A percentile compares a stretch with the other conserved stretches of the same genome.
Evolutionary conservation across 30 jellyfish, hydroid and myxozoan genomes (phyloP).

Genomic region (Aurelia aurita complex sp. Pacific): DNA sequence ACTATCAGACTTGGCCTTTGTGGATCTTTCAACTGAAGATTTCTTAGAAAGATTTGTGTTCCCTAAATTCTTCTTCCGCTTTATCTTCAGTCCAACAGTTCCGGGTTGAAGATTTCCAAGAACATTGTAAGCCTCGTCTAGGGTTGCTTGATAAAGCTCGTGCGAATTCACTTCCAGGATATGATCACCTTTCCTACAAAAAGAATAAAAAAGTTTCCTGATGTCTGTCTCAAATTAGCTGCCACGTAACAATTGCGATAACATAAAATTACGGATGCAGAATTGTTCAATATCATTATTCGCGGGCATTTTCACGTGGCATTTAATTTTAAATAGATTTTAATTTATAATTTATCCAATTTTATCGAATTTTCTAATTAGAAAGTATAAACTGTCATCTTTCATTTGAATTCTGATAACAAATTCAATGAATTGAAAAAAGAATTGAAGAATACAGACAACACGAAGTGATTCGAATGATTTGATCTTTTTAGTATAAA

Average conservation of each 20-base stretch:
- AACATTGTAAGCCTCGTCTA: conserved; percentile 77
- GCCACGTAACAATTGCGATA: too few species aligned
- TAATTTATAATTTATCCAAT: not conserved
- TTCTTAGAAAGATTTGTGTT: not conserved
- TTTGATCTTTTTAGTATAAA: too few species aligned
- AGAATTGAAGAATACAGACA: too few species aligned
- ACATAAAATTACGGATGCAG: too few species aligned
- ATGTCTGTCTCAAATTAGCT: too few species aligned
- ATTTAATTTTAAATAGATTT: too few species aligned
- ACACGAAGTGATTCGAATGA: too few species aligned
- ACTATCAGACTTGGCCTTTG: conserved; percentile 48
- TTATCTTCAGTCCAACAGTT: conserved; percentile 56
- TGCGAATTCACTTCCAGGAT: conserved; percentile 76
- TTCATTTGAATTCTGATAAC: too few species aligned
- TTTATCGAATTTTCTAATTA: not conserved
- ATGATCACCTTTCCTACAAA: conserved; percentile 82
- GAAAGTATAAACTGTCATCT: too few species aligned
- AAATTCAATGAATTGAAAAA: too few species aligned
- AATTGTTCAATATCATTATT: too few species aligned
- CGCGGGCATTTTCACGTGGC: too few species aligned
- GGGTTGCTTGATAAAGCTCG: conserved; percentile 54
- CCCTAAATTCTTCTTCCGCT: conserved; percentile 35
- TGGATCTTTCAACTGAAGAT: conserved; percentile 24
- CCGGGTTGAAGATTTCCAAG: conserved; percentile 92
- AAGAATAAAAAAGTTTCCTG: not conserved